Base-by-base conservation (phyloP, 1,140 invertebrate genomes). In the Phymastichus coffea region DNA sequence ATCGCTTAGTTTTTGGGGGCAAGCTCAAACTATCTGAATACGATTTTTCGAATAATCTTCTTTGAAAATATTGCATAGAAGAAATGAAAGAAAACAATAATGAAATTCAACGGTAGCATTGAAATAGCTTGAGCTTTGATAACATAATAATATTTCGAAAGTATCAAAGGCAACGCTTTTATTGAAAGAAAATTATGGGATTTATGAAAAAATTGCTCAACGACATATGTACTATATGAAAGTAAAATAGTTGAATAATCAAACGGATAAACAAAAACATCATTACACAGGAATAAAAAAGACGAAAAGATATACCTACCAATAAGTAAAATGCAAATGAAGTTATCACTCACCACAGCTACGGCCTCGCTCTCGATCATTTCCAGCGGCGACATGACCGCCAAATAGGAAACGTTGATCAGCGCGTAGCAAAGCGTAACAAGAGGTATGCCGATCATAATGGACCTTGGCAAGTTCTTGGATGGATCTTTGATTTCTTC, bases 401-500 rank as follows among this genome's bases (percentile, higher is more conserved):
- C 93, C 76, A 99, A 82, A 76, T 99, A 98, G 8, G 97, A 95
- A 52, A 99, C 84, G 77, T 99, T 99, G 67, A 98, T 93, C 40
- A 99, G 81, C 4, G 94, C 88, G 78, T 99, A 99, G 73, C 97
- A 97, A 10, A 96, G 76, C 0, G 96, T 99, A 17, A 98, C 95
- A 66, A 98, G 80, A 14, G 95, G 94, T 74, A 97, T 96, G 1
- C 95, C 97, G 69, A 98, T 96, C 74, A 95, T 91, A 58, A 99
- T 98, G 20, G 96, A 94, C 51, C 92, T 85, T 6, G 97, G 97
- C 44, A 99, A 84, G 79, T 99, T 99, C 75, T 89, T 94, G 75
- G 93, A 94, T 41, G 97, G 97, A 78, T 98, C 95, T 77, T 98
- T 94, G 63, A 99, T 93, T 83, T 99, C 97, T 81, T 99, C 97